A percentile compares a stretch with the other conserved stretches of the same genome.
These are phyloP conservation scores for Falco cherrug DNA, from an alignment of 2,797 vertebrate species.

Conservation along the genomic window DNA sequence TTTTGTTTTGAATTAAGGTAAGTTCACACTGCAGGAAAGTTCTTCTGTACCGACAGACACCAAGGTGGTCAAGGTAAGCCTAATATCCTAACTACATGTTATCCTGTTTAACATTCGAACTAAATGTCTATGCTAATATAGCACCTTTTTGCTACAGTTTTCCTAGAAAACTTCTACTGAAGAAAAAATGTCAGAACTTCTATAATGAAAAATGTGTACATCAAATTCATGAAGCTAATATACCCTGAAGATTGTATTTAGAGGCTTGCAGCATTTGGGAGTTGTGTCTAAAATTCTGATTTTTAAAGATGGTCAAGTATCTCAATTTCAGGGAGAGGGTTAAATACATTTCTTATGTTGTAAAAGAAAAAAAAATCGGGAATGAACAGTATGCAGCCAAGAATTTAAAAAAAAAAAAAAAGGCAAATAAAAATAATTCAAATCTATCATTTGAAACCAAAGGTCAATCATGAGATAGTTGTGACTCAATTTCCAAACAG, in stretches of 20 bases:
- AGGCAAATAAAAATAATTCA: neutral
- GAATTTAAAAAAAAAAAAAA: neutral
- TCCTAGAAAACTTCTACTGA: neutral
- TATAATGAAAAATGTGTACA: neutral
- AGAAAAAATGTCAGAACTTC: neutral
- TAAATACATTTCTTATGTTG: neutral
- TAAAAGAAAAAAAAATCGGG: neutral
- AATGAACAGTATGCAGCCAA: neutral
- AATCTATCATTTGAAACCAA: neutral
- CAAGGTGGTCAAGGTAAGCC: neutral
- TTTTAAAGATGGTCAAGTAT: neutral
- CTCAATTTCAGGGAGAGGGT: neutral
- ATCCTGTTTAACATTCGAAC: neutral
- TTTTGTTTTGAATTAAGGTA: neutral
- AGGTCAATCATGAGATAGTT: neutral
- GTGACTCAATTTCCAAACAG: neutral
- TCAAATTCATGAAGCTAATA: neutral
- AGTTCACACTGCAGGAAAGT: neutral
- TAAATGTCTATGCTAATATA: neutral
- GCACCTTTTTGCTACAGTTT: neutral
- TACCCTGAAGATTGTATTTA: neutral
- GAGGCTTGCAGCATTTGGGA: neutral
- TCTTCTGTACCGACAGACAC: neutral
- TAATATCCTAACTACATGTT: neutral
- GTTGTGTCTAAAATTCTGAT: neutral